These are phyloP conservation scores for Brachionus rotundiformis DNA, from an alignment of 1,140 invertebrate genomes.

Conservation along the genomic window DNA sequence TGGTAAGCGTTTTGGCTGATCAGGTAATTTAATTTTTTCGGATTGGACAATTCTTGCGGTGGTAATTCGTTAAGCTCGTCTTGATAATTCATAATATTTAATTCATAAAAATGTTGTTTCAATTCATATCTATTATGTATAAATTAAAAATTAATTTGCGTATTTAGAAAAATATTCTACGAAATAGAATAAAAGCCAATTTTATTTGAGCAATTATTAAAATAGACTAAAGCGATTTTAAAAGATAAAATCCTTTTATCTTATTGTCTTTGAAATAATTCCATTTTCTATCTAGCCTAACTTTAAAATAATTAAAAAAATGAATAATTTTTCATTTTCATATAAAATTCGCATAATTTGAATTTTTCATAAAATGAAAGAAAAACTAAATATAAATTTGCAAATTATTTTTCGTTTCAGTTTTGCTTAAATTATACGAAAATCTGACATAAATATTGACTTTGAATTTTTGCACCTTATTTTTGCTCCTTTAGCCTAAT, in stretches of 20 bases:
- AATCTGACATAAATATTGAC: conserved; percentile 26
- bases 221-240: not conserved
- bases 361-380: not conserved
- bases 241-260: not conserved
- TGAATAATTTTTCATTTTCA: not conserved
- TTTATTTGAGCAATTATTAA: not conserved
- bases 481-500: not conserved
- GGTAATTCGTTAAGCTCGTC: conserved; percentile 23
- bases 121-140: not conserved
- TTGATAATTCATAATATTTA: not conserved
- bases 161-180: not conserved
- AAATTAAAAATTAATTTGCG: not conserved
- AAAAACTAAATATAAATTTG: conserved; percentile 2
- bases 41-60: not conserved
- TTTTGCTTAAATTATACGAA: not conserved
- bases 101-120: not conserved
- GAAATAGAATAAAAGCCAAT: not conserved
- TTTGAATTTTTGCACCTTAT: not conserved
- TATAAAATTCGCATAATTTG: conserved; percentile 11
- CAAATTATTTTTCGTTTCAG: conserved; percentile 2
- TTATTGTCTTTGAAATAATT: not conserved
- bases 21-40: conserved; percentile 21
- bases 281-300: not conserved
- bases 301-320: not conserved
- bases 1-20: not conserved